Evolutionary conservation across 2,797 vertebrate species (phyloP), one percentile per base, ranked within the genome.

Genomic region (Coregonus suidteri): DNA sequence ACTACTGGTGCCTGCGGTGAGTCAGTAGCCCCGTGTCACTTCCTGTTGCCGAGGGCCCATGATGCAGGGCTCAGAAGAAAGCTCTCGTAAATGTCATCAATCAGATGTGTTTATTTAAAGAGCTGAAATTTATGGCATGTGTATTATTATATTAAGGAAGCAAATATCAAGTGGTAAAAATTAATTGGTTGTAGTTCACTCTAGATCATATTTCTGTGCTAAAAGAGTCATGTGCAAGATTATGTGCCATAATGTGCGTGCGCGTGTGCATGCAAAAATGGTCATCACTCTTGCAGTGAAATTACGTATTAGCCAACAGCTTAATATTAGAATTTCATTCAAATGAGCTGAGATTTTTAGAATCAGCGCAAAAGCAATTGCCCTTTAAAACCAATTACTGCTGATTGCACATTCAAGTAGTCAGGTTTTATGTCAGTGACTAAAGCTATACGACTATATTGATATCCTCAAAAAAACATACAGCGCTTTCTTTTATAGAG

Each of bases 1-100:
- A 84, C 91, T 98, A 75, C 92, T 98, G 85, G 95, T 98, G 70
- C 96, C 96, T 70, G 96, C 96, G 86, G 96, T 97, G 92, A 97
- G 96, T 96, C 84, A 67, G 78, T 18, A 13, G 6, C 37, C 16
- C 1, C 34, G 7, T 34, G 54, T 59, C 53, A 35, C 53, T 37
- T 73, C 71, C 71, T 56, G 51, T 73, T 25, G 30, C 52, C 14
- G 9, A 53, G 18, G 71, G 30, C 52, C 31, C 6, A 1, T 54
- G 52, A 31, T 72, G 15, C 15, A 53, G n/a, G 20, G 16, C 47
- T 54, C 51, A 25, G 25, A 30, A 11, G 16, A 34, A 31, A 11
- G n/a, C 7, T 41, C 52, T 15, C 31, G 11, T 2, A 47, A 47
- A 47, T 47, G 41, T 47, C 9, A n/a, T n/a, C 56, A n/a, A 62